Evolutionary conservation across 2,113 vertebrate species (phyloP).

Genomic region (Corythornis madagascariensis): DNA sequence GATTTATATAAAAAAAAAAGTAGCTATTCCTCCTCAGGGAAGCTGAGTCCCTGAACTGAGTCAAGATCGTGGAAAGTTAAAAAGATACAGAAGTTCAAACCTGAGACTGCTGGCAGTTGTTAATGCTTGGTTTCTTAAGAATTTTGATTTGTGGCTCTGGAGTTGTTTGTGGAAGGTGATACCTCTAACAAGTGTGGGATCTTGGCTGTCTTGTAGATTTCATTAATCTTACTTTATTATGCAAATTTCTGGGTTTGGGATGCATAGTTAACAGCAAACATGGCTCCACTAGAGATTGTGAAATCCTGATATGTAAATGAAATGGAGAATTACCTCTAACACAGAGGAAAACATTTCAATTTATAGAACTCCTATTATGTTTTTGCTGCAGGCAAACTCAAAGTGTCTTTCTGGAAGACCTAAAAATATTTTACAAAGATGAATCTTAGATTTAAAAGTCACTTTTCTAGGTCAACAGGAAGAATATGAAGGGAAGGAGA

Average conservation of each 20-base stretch:
- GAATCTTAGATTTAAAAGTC: neutral
- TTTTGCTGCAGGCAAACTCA: neutral
- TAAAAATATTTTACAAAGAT: neutral
- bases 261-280: neutral
- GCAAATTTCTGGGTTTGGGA: neutral
- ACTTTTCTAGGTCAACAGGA: neutral
- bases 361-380: neutral
- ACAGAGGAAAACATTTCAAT: neutral
- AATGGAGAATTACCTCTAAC: neutral
- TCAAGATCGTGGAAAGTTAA: neutral
- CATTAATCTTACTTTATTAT: neutral
- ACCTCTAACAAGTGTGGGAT: neutral
- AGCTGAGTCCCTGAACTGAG: no score
- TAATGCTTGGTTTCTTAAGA: neutral
- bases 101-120: neutral
- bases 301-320: neutral
- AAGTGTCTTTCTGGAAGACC: neutral
- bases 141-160: neutral
- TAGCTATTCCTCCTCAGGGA: neutral
- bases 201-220: neutral
- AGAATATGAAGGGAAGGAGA: neutral
- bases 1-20: neutral
- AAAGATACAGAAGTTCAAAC: neutral
- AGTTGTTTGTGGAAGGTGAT: neutral
- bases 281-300: neutral